These are phyloP conservation scores for Chloroclystis v-ata DNA, from an alignment of 2,888 invertebrate species.

Conservation along the genomic window DNA sequence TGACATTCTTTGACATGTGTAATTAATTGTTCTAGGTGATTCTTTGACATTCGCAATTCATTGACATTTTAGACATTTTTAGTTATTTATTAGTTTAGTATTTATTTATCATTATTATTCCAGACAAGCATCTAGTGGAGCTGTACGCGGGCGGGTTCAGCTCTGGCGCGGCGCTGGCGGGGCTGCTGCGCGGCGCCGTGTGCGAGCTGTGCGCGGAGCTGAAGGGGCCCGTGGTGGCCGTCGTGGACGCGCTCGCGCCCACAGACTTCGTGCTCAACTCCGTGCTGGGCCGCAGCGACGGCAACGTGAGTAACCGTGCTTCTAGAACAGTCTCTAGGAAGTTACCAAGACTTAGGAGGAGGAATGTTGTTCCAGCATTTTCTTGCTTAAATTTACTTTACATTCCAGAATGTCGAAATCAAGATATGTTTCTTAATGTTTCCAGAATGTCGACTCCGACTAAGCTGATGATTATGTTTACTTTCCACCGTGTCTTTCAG, in stretches of 20 bases:
- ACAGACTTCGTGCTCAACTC: constrained; percentile 94
- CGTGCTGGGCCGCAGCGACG: constrained; percentile 90
- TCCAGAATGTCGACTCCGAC: too few species aligned
- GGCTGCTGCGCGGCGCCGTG: constrained; percentile 82
- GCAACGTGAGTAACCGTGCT: constrained; percentile 78
- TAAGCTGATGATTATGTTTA: too few species aligned
- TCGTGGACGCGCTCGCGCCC: constrained; percentile 92
- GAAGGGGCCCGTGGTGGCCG: constrained; percentile 85
- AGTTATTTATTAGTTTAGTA: too few species aligned
- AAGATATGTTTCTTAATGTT: too few species aligned
- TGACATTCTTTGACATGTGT: too few species aligned
- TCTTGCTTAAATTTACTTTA: neutral
- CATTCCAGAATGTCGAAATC: too few species aligned
- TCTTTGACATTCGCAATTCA: too few species aligned
- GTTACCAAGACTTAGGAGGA: neutral
- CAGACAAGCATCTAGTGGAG: constrained; percentile 83
- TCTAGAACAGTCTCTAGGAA: neutral
- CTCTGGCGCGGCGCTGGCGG: constrained; percentile 72
- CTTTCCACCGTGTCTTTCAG: too few species aligned
- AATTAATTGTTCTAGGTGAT: too few species aligned
- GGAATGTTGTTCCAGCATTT: neutral
- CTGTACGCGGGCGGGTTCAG: constrained; percentile 84
- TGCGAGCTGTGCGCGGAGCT: constrained; percentile 82
- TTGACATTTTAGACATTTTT: too few species aligned
- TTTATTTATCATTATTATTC: too few species aligned